phyloP scores from a whole-genome alignment of 2,113 vertebrate genomes.

The Hippocampus barbouri region DNA sequence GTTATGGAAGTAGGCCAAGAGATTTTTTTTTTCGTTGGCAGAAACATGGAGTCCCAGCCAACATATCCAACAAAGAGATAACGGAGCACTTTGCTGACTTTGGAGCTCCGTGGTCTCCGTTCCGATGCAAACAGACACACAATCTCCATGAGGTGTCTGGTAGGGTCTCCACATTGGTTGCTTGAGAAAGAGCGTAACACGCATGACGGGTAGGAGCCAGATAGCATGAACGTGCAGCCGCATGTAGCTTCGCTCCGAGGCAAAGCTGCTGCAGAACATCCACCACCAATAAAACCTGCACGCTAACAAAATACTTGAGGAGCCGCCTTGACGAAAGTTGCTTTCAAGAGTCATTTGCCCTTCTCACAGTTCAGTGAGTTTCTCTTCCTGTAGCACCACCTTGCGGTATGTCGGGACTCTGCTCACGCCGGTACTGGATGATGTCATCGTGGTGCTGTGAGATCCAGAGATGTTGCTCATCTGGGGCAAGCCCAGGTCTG shows the following conservation, averaged over 20 bases:
- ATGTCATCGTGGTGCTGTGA: constrained; percentile 4
- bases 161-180: not conserved
- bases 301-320: not conserved
- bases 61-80: not conserved
- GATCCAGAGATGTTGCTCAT: constrained; percentile 16
- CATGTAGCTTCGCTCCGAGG: constrained; percentile 1
- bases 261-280: constrained; percentile 6
- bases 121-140: not conserved
- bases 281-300: constrained; percentile 9
- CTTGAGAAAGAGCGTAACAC: not conserved
- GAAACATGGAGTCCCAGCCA: not conserved
- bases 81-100: not conserved
- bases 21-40: not conserved
- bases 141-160: not conserved
- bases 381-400: constrained; percentile 30
- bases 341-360: not conserved
- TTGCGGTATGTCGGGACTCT: constrained; percentile 5
- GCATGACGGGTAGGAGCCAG: not conserved
- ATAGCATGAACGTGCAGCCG: constrained; percentile 1
- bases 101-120: not conserved
- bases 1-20: not conserved
- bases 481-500: constrained; percentile 8
- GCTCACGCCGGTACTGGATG: constrained; percentile 22
- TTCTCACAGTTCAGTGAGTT: constrained; percentile 7
- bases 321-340: not conserved